phyloP scores from a whole-genome alignment of 2,888 invertebrate species.

The Heliconius ethilla region DNA sequence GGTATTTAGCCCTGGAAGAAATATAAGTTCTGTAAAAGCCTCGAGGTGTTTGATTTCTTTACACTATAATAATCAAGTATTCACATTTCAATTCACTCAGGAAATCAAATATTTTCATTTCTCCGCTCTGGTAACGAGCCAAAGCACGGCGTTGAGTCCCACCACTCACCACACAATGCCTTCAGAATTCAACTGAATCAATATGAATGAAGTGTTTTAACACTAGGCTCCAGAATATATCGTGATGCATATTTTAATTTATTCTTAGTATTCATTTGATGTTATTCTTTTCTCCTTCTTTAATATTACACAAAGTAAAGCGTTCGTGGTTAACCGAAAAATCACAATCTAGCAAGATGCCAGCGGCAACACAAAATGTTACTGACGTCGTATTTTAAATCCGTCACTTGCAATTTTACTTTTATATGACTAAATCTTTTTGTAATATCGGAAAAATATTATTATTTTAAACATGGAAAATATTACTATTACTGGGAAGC shows the following conservation, averaged over 20 bases:
- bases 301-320: not conserved
- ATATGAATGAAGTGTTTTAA: not conserved
- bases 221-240: not conserved
- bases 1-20: too few relatives aligned
- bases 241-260: not conserved
- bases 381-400: slow-evolving; percentile 29
- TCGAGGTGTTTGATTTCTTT: too few relatives aligned
- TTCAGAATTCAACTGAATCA: not conserved
- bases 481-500: not conserved
- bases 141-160: not conserved
- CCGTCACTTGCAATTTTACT: slow-evolving; percentile 21
- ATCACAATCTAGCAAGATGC: slow-evolving; percentile 23
- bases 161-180: not conserved
- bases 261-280: not conserved
- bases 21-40: too few relatives aligned
- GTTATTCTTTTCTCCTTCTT: not conserved
- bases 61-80: too few relatives aligned
- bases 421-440: slow-evolving; percentile 21
- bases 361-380: slow-evolving; percentile 24
- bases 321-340: slow-evolving; percentile 26
- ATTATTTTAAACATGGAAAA: slow-evolving; percentile 3
- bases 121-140: not conserved
- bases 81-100: not conserved
- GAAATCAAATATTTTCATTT: not conserved
- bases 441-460: not conserved